phyloP scores from a whole-genome alignment of 2,113 vertebrate species.

The Ailuropoda melanoleuca region DNA sequence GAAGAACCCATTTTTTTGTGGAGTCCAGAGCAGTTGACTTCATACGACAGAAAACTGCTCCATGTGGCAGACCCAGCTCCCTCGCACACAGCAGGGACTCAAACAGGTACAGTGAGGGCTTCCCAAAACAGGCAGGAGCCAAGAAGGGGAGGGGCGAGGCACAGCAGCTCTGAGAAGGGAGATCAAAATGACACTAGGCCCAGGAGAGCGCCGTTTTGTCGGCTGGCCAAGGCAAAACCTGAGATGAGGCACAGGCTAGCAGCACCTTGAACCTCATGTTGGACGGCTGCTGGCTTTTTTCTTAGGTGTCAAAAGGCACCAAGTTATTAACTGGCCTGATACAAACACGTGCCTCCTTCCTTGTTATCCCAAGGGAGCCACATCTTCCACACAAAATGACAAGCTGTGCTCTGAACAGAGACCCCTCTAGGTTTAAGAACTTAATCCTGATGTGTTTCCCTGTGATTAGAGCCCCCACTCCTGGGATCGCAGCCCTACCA shows the following conservation, averaged over 20 bases:
- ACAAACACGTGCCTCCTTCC: background rate
- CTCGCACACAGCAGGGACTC: background rate
- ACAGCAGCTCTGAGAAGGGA: background rate
- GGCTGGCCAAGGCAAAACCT: background rate
- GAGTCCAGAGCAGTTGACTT: background rate
- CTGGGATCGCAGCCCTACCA: background rate
- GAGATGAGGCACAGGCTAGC: background rate
- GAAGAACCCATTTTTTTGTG: background rate
- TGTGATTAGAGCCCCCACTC: background rate
- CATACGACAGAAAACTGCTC: background rate
- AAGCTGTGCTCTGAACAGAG: background rate
- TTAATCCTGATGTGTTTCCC: background rate
- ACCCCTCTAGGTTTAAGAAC: background rate
- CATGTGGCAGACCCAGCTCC: background rate
- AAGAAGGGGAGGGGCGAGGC: background rate
- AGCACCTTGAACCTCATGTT: accelerated
- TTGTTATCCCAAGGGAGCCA: background rate
- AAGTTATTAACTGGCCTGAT: background rate
- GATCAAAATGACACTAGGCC: background rate
- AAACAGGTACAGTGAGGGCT: background rate
- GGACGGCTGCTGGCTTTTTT: background rate
- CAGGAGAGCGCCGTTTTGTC: background rate
- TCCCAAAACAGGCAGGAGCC: background rate
- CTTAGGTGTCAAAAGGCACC: background rate
- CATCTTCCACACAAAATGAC: background rate